A percentile compares a stretch with the other conserved stretches of the same genome.
Evolutionary conservation across 2,113 vertebrate genomes (phyloP).

Genomic region (Cettia cetti): DNA sequence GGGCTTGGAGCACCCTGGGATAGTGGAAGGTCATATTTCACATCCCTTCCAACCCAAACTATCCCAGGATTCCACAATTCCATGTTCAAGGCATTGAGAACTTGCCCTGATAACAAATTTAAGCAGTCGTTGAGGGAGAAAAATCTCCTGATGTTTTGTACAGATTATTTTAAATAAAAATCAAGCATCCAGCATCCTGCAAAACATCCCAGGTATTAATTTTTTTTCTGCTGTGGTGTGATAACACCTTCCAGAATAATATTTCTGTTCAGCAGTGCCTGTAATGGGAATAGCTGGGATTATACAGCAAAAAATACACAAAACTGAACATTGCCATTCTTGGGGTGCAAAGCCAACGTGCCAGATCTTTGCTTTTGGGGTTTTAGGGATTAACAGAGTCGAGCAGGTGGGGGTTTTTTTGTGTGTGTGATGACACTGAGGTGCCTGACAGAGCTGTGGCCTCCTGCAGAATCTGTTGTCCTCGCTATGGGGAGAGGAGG

Average conservation of each 20-base stretch:
- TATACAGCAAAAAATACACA: accelerated
- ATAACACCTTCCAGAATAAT: background rate
- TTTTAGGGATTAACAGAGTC: accelerated
- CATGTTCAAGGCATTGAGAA: accelerated
- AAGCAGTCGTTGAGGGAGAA: background rate
- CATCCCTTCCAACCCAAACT: background rate
- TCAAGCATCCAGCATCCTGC: background rate
- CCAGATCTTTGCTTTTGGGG: background rate
- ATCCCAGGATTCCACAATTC: background rate
- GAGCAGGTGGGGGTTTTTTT: accelerated
- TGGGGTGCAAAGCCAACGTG: accelerated
- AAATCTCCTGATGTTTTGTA: background rate
- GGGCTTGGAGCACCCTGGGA: background rate
- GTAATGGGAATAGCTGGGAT: background rate
- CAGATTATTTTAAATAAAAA: background rate
- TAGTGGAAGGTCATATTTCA: accelerated
- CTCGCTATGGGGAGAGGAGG: constrained; percentile 94
- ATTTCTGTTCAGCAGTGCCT: background rate
- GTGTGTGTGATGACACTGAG: accelerated
- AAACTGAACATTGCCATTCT: accelerated
- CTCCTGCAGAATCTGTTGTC: constrained; percentile 90
- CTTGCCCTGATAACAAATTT: accelerated
- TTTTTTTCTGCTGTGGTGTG: background rate
- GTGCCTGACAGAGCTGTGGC: background rate
- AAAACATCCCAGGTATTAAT: background rate